Evolutionary conservation across 2,888 invertebrate species (phyloP).

Genomic region (Euzophera pinguis): DNA sequence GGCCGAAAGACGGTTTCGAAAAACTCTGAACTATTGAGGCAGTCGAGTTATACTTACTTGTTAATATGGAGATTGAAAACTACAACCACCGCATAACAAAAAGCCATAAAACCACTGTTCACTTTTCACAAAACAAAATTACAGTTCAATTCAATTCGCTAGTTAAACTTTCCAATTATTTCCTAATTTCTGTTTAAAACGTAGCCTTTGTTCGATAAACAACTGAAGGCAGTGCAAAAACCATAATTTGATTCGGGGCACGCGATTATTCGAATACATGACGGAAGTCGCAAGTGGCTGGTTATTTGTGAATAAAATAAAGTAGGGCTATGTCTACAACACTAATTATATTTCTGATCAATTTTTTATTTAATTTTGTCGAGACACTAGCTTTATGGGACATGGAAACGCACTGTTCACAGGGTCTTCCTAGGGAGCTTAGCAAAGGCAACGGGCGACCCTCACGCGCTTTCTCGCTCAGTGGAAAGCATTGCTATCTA

Average conservation of each 20-base stretch:
- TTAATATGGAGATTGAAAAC: no score
- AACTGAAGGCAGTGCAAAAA: neutral
- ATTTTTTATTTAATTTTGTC: no score
- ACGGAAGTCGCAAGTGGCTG: constrained; percentile 4
- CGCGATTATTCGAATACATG: constrained; percentile 10
- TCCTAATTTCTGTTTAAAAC: neutral
- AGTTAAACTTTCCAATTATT: constrained; percentile 12
- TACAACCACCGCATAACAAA: neutral
- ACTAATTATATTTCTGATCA: no score
- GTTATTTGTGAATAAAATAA: constrained; percentile 6
- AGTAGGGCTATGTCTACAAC: neutral
- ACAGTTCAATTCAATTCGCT: constrained; percentile 1
- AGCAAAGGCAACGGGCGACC: no score
- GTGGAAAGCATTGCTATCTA: no score
- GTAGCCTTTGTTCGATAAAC: neutral
- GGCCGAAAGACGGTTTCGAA: no score
- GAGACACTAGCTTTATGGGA: no score
- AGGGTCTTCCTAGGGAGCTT: no score
- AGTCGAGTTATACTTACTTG: no score
- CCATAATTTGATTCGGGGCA: constrained; percentile 19
- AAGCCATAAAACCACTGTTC: neutral
- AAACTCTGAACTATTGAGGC: no score
- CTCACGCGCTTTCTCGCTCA: no score
- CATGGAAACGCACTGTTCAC: no score
- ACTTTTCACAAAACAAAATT: neutral